Evolutionary conservation across 2,113 vertebrate genomes (phyloP), one percentile per base, ranked within the genome.

Genomic region (Mastomys natalensis): DNA sequence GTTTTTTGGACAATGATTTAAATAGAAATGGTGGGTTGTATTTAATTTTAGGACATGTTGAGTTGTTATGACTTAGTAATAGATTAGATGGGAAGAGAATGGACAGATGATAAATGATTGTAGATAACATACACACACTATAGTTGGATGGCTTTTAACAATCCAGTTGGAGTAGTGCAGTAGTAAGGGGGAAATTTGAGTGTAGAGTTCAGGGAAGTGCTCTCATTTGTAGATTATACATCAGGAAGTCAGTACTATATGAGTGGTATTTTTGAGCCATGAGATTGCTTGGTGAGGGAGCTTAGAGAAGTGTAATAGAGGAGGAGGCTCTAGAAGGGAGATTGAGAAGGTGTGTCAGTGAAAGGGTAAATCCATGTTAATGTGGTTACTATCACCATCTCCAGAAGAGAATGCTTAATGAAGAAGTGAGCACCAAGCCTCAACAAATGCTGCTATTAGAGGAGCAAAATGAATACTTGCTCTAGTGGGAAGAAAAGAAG

Each of bases 61-160:
- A 34, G 16, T 95, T 94, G 72, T 94, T 34, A 92, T 12, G 72
- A 87, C 7, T 92, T 93, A 70, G 16, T 87, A 62, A 62, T 82
- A 13, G 19, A 60, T 62, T 96, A 34, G 6, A 22, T 95, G 19
- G 55, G 68, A 62, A 15, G 53, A 62, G 86, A 64, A 76, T 64
- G 16, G 55, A 81, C 91, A 94, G 43, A 81, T 64, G 88, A 53
- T 84, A 73, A 91, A 37, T 94, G 60, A 62, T 95, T 34, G 37
- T 94, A 76, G 53, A 73, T 72, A 84, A 60, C 2, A 62, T 10
- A 21, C 5, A 58, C 19, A 21, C 19, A 55, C 89, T 94, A 86
- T 72, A 91, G 91, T 77, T 91, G 87, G 45, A 62, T 84, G 19
- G 68, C 64, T 93, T 97, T 93, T 9, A 89, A 80, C 89, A 95